Conservation (phyloP, 2,888 invertebrate genomes). For the Leptothorax acervorum region DNA sequence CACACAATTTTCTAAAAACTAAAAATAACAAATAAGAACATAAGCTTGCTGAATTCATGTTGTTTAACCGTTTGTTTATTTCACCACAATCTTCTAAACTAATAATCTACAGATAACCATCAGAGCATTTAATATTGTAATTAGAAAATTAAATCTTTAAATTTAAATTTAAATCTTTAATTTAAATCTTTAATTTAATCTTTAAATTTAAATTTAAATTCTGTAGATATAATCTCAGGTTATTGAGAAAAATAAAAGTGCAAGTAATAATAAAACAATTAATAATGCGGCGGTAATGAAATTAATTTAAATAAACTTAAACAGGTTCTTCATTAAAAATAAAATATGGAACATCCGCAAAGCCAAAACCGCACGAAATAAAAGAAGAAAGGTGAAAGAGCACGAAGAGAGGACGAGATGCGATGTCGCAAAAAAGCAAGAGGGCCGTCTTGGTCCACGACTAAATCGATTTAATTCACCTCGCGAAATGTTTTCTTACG, state of each 20-base stretch:
- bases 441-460: constrained; percentile 52
- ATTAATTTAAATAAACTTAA: neutral
- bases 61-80: neutral
- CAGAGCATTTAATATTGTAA: neutral
- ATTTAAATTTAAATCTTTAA: constrained; percentile 7
- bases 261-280: neutral
- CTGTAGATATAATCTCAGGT: neutral
- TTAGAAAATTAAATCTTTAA: neutral
- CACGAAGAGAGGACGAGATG: constrained; percentile 53
- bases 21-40: neutral
- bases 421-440: constrained; percentile 63
- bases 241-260: neutral
- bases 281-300: neutral
- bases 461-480: constrained; percentile 39
- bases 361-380: constrained; percentile 19
- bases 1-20: neutral
- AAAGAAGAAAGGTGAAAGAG: constrained; percentile 53
- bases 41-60: neutral
- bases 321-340: constrained; percentile 50
- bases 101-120: neutral
- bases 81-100: neutral
- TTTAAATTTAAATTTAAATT: neutral
- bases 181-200: constrained; percentile 29
- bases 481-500: constrained; percentile 16
- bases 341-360: constrained; percentile 58